phyloP scores from a whole-genome alignment of 2,888 invertebrate genomes.

The Apamea monoglypha region DNA sequence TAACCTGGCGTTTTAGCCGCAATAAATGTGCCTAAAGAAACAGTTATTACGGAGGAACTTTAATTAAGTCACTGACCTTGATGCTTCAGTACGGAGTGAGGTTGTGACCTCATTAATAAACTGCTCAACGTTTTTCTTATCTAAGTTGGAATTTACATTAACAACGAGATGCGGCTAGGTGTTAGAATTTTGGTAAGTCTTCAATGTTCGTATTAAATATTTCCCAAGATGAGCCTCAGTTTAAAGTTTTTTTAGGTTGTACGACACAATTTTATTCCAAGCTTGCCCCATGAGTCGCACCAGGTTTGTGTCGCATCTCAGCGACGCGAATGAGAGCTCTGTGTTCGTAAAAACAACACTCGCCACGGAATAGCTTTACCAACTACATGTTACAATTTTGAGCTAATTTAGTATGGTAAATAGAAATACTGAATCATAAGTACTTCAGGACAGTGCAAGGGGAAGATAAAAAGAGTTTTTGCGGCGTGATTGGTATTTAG shows the following conservation, averaged over 20 bases:
- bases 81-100: not conserved
- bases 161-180: too few relatives aligned
- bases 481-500: not conserved
- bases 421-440: not conserved
- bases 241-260: too few relatives aligned
- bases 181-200: too few relatives aligned
- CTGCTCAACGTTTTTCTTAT: not conserved
- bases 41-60: not conserved
- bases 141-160: not conserved
- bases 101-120: constrained; percentile 2
- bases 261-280: too few relatives aligned
- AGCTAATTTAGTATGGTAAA: not conserved
- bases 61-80: not conserved
- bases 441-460: not conserved
- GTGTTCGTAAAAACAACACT: constrained; percentile 11
- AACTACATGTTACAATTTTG: not conserved
- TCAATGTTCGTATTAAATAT: too few relatives aligned
- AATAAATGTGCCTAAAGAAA: not conserved
- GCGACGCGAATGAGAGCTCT: too few relatives aligned
- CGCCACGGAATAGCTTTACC: constrained; percentile 12
- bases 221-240: too few relatives aligned
- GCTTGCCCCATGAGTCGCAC: too few relatives aligned
- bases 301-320: too few relatives aligned
- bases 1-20: too few relatives aligned
- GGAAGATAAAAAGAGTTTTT: not conserved